Base-by-base conservation (phyloP, 2,888 invertebrate genomes). In the Cantharis lateralis region DNA sequence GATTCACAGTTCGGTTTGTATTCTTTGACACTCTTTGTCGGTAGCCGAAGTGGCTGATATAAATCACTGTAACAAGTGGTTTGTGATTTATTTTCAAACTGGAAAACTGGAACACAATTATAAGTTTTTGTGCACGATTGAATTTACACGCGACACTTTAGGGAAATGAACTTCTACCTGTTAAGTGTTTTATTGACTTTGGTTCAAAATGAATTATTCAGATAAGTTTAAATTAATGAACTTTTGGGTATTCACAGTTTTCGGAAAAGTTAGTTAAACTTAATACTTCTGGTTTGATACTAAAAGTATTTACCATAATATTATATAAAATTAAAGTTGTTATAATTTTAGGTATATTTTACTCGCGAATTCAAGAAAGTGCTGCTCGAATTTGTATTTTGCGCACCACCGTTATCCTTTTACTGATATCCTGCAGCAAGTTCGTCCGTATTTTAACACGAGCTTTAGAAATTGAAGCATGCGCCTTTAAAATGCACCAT, bases 1-100 rank as follows among this genome's bases (percentile, higher is more conserved):
- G 74, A 74, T 69, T 72, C 62, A 15, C 24, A 75, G 70, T 70
- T 64, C 68, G 61, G 70, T 75, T 71, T 71, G 64, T 70, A 66
- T 71, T 68, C 68, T 68, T 70, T 61, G 73, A 62, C 74, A 79
- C 80, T 79, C 79, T 79, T 81, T 78, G 81, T 80, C 79, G 81
- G 81, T 70, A 62, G 78, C 78, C 76, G 74, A 69, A 76, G 80
- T 80, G 74, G 73, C 70, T 70, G 75, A 81, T 80, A 82, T 83
- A 83, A 82, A 84, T 82, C 82, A 81, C 78, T 77, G 83, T 83
- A 83, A 84, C 83, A 83, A 83, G 84, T 83, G 84, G 83, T 84
- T 84, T 80, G 78, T 81, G 81, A 81, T 82, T 82, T 81, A 80
- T 82, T 76, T 75, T 62, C 72, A 75, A 78, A 80, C 74, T 75